These are phyloP conservation scores for Babylonia areolata DNA, from an alignment of 1,140 invertebrate species.

Conservation along the genomic window DNA sequence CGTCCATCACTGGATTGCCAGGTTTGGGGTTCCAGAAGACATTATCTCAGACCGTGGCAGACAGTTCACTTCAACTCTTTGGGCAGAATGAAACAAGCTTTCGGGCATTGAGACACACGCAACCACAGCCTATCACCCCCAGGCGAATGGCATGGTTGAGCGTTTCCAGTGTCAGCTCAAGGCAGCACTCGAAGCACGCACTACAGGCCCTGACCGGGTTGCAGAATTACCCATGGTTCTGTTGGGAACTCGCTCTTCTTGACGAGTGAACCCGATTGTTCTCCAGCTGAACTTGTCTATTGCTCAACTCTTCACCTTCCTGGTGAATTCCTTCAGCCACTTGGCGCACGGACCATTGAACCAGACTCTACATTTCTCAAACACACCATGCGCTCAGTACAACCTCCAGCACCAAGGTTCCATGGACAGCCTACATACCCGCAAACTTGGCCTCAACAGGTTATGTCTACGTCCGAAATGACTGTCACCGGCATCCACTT, in stretches of 20 bases:
- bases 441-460: slow-evolving; percentile 17
- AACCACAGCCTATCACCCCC: slow-evolving; percentile 39
- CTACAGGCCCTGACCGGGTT: slow-evolving; percentile 14
- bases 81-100: slow-evolving; percentile 21
- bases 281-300: slow-evolving; percentile 38
- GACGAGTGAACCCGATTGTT: slow-evolving; percentile 16
- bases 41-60: slow-evolving; percentile 75
- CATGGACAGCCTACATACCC: slow-evolving; percentile 22
- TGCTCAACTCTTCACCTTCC: slow-evolving; percentile 35
- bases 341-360: background rate
- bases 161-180: slow-evolving; percentile 43
- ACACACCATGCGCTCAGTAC: slow-evolving; percentile 5
- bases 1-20: slow-evolving; percentile 67
- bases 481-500: slow-evolving; percentile 3
- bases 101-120: slow-evolving; percentile 12
- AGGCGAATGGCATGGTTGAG: slow-evolving; percentile 31
- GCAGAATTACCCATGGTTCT: slow-evolving; percentile 33
- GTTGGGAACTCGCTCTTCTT: slow-evolving; percentile 30
- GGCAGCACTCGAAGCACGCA: slow-evolving; percentile 29
- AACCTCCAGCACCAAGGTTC: background rate
- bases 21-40: slow-evolving; percentile 63
- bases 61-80: slow-evolving; percentile 68
- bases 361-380: background rate
- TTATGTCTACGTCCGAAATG: slow-evolving; percentile 36
- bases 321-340: slow-evolving; percentile 28